Base-by-base conservation (phyloP, 37 sponge, comb jelly and placozoan species). In the Haliclona indistincta region DNA sequence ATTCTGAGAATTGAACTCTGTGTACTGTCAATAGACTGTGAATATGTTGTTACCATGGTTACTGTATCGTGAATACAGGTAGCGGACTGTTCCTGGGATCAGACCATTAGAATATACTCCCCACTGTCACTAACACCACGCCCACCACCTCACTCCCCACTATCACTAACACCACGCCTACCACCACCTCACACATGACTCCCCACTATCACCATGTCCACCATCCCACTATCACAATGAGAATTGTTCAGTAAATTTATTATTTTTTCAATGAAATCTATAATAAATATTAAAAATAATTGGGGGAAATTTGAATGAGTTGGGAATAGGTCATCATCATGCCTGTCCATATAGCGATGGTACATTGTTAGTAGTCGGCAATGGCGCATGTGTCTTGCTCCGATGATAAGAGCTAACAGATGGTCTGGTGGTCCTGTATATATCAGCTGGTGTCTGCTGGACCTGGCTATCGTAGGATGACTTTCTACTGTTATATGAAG, bases 61-160 rank as follows among this genome's bases (percentile, higher is more conserved):
- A 1, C 39, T 43, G 6, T 3, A 20, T 76, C 26, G 22, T 56
- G 3, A 23, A 4, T 35, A 20, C 33, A 89, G 90, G 33, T 89
- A 29, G 90, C 81, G 19, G 94, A 93, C 79, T 93, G 94, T 37
- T 81, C 91, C 22, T 93, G 94, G 94, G 94, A 93, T 79, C 35
- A 58, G 8, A 69, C 83, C 35, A 56, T 86, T 53, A 80, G 73
- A 38, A 56, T 93, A 19, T 93, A 86, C 75, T 67, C 40, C 28
- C 88, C 93, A 20, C 36, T 56, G 7, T 56, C 34, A 23, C 11
- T 86, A 37, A 35, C 80, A 6, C 78, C 63, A 1, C 11, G 8
- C 20, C 71, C 51, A 17, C 51, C 51, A 17, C 60, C n/a, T n/a
- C n/a, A 86, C 75, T 67, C 40, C 28, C 88, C 93, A 20, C 36